These are phyloP conservation scores for Streptopelia turtur DNA, from an alignment of 2,797 vertebrate species.

Conservation along the genomic window DNA sequence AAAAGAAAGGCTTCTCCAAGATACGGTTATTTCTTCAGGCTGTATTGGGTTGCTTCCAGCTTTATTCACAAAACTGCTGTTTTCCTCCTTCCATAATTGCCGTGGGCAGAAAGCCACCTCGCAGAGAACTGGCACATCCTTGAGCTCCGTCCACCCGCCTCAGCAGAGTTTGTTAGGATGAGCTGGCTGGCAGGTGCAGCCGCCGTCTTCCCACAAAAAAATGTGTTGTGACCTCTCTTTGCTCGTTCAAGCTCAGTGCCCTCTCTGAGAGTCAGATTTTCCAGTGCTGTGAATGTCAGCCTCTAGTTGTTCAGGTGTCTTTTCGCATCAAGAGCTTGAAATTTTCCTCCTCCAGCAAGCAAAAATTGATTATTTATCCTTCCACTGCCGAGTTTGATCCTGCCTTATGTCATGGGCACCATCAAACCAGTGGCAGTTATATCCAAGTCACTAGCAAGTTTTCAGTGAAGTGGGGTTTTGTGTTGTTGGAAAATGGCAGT, in stretches of 20 bases:
- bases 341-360: not conserved
- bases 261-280: not conserved
- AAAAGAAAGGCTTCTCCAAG: constrained; percentile 23
- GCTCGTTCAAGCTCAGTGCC: constrained; percentile 8
- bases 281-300: not conserved
- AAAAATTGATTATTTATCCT: constrained; percentile 56
- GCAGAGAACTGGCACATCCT: constrained; percentile 21
- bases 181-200: constrained; percentile 49
- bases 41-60: constrained; percentile 31
- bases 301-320: constrained; percentile 27
- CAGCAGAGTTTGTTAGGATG: not conserved
- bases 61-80: constrained; percentile 45
- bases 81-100: constrained; percentile 34
- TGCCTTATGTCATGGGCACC: constrained; percentile 45
- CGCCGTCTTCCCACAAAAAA: not conserved
- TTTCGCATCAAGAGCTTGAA: constrained; percentile 38
- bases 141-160: not conserved
- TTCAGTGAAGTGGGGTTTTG: constrained; percentile 25
- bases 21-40: constrained; percentile 56
- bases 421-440: not conserved
- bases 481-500: constrained; percentile 41
- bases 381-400: not conserved
- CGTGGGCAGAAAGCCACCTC: constrained; percentile 48
- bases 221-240: not conserved
- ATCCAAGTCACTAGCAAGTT: not conserved